Evolutionary conservation across 35 echinoderm and acorn worm species (phyloP), one percentile per base, ranked within the genome.

Genomic region (Hemicentrotus pulcherrimus): DNA sequence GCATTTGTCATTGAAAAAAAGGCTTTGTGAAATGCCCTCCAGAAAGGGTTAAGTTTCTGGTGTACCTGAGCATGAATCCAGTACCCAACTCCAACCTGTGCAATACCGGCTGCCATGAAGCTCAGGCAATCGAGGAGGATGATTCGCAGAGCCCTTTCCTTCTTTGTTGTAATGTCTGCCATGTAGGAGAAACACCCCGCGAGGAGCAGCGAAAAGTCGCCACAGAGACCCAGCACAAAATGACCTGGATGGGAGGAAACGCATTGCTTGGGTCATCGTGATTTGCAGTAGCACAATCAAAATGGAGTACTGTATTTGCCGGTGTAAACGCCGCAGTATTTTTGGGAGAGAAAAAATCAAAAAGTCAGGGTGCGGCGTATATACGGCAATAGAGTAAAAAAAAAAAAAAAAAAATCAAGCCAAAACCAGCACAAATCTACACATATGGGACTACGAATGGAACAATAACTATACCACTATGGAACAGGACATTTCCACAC

Each of bases 101-200:
- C 31, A 11, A 92, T 47, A 9, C 88, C 95, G 9, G 78, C 91
- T 32, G 92, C 71, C 11, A 70, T 78, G 22, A 94, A 50, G 22
- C 92, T 61, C 41, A 92, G 71, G 15, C 46, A 91, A 6, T 96
- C 95, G 6, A 96, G 60, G 55, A 96, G 52, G 47, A 92, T 86
- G 55, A 96, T 86, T 30, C 95, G 91, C 46, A 96, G 94, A 15
- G 95, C 92, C 28, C 95, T 86, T 78, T 96, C 45, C 47, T 96
- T 86, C 59, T 94, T 92, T 24, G 91, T 86, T 15, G 95, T 94
- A 8, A 96, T 87, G 92, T 96, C 95, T 32, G 95, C 91, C 31
- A 96, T 96, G 70, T 96, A 96, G 91, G 95, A 94, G 19, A 94
- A 86, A 60, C 91, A 96, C 0, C 91, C 78, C 8, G 95, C 47